These are phyloP conservation scores for Melanophora roralis DNA, from an alignment of 2,888 invertebrate species.

Conservation along the genomic window DNA sequence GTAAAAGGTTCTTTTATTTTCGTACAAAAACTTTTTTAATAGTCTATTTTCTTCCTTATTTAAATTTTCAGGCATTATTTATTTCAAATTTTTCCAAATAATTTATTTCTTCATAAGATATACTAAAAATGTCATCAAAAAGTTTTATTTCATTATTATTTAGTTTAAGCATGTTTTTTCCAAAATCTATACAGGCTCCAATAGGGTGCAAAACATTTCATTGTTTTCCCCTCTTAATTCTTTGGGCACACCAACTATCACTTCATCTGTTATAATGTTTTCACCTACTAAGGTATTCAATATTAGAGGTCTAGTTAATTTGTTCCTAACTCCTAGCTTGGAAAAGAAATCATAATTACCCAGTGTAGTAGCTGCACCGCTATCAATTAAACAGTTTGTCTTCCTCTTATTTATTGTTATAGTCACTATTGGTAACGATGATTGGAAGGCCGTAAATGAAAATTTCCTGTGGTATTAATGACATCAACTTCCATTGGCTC, in stretches of 20 bases:
- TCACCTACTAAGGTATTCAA: constrained; percentile 24
- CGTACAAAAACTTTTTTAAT: neutral
- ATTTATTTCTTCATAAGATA: neutral
- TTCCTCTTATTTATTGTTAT: neutral
- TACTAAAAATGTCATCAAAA: neutral
- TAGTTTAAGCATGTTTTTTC: neutral
- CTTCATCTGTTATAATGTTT: constrained; percentile 21
- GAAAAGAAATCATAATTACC: neutral
- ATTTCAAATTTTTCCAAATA: neutral
- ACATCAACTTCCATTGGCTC: neutral
- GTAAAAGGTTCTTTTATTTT: constrained; percentile 22
- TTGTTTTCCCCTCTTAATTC: neutral
- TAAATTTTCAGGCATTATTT: neutral
- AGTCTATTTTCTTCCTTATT: neutral
- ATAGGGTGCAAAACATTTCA: constrained; percentile 15
- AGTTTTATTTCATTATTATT: constrained; percentile 2
- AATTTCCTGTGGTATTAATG: too few relatives aligned
- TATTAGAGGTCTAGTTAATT: neutral
- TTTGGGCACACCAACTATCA: constrained; percentile 6
- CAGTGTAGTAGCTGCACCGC: neutral
- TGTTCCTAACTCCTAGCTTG: neutral
- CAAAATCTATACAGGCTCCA: constrained; percentile 18
- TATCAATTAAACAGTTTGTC: too few relatives aligned
- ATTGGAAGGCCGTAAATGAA: too few relatives aligned
- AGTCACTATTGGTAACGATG: too few relatives aligned